Evolutionary conservation across 2,888 invertebrate species (phyloP), one percentile per base, ranked within the genome.

Genomic region (Ennomos quercinarius): DNA sequence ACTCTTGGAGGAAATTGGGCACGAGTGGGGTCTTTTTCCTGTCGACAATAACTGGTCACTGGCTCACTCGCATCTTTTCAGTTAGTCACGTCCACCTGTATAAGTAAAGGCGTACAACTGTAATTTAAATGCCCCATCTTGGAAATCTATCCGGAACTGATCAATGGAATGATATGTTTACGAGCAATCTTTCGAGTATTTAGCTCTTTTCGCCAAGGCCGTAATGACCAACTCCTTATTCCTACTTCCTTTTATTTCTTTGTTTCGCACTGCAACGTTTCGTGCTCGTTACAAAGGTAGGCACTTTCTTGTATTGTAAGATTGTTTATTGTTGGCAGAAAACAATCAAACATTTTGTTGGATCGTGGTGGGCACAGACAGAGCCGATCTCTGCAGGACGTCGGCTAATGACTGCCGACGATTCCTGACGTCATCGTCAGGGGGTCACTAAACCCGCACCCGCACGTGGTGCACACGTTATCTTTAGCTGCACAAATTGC

Each of bases 381-480:
- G 76, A 77, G 68, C 76, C 36, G 51, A 74, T 68, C 83, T 72
- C 85, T 68, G 72, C 83, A 83, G 86, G 87, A 84, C 77, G 80
- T 77, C 80, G 69, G 72, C 73, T 80, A 85, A 86, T 82, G 78
- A 78, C 73, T 75, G 73, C 71, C 67, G 66, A 71, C 67, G 66
- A 70, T 12, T 77, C 76, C 76, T 77, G 78, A 77, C 73, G 70
- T 73, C 76, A 17, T 1, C 2, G 17, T 3, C 17, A 72, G 72
- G 71, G 79, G 86, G 87, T 83, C 84, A 84, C 66, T 80, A 74
- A 81, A 83, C 83, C 77, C 71, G 65, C 70, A 70, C 68, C 73
- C 63, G 76, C 84, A 83, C 80, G 82, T 80, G 82, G 74, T 74
- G 67, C 69, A 66, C 69, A 68, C 67, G 72, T 73, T 75, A 79